phyloP scores from a whole-genome alignment of 2,888 invertebrate species.

The Flabesymbios commensalis region DNA sequence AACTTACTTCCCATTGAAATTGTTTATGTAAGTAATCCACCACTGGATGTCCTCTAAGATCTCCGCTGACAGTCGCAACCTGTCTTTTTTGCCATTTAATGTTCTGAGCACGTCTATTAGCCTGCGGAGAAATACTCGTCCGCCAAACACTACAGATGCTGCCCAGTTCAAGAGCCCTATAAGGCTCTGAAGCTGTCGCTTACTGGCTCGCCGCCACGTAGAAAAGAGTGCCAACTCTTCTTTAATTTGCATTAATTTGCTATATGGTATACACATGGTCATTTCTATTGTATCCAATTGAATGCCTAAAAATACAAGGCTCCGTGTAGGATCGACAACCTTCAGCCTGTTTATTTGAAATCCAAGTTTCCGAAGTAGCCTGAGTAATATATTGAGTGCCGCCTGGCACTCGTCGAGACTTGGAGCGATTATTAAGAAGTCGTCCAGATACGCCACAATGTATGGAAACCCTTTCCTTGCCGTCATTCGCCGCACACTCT shows the following conservation, averaged over 20 bases:
- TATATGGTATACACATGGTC: too few relatives aligned
- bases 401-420: background rate
- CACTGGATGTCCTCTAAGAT: too few relatives aligned
- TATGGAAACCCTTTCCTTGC: background rate
- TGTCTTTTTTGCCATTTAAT: too few relatives aligned
- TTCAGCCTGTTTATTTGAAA: constrained; percentile 2
- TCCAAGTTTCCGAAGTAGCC: background rate
- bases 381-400: background rate
- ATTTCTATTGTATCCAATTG: background rate
- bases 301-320: background rate
- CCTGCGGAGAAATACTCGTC: background rate
- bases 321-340: background rate
- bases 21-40: too few relatives aligned
- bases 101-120: background rate
- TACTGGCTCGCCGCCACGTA: background rate
- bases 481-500: constrained; percentile 3
- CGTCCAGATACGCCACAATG: constrained; percentile 4
- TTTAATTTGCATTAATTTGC: too few relatives aligned
- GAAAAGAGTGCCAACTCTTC: too few relatives aligned
- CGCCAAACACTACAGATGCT: background rate
- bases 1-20: too few relatives aligned
- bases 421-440: background rate
- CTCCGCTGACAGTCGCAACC: too few relatives aligned
- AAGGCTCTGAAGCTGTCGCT: background rate
- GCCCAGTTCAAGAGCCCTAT: background rate